These are phyloP conservation scores for Tinea trinotella DNA, from an alignment of 2,888 invertebrate species.

Conservation along the genomic window DNA sequence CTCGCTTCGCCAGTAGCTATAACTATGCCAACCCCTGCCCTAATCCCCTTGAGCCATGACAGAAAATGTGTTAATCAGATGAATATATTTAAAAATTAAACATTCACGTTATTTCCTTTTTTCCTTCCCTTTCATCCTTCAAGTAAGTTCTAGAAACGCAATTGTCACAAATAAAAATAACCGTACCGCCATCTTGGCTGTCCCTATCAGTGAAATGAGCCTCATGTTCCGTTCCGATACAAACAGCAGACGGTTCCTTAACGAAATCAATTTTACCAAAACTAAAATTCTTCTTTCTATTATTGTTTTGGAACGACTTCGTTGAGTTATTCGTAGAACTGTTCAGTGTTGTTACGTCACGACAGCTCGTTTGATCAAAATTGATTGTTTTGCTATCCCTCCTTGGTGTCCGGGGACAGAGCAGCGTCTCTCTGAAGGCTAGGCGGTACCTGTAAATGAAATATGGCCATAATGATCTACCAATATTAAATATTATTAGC, in stretches of 20 bases:
- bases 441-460: conserved; percentile 74
- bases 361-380: conserved; percentile 67
- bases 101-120: neutral
- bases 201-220: neutral
- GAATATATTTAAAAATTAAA: too few species aligned
- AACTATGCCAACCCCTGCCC: too few species aligned
- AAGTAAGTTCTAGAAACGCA: conserved; percentile 6
- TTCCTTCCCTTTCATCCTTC: neutral
- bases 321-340: conserved; percentile 30
- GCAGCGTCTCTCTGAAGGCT: conserved; percentile 82
- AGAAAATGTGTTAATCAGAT: too few species aligned
- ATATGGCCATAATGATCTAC: too few species aligned
- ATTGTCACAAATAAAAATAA: conserved; percentile 14
- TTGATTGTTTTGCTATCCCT: conserved; percentile 59
- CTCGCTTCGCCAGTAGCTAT: too few species aligned
- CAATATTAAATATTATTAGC: too few species aligned
- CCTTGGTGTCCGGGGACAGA: conserved; percentile 62
- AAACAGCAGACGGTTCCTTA: conserved; percentile 42
- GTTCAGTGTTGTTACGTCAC: conserved; percentile 58
- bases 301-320: conserved; percentile 25
- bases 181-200: neutral
- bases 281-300: conserved; percentile 27
- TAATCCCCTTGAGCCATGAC: too few species aligned
- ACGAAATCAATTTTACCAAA: conserved; percentile 49
- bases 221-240: conserved; percentile 26